Conservation (phyloP, 1,140 invertebrate genomes). For the Lycorma delicatula region DNA sequence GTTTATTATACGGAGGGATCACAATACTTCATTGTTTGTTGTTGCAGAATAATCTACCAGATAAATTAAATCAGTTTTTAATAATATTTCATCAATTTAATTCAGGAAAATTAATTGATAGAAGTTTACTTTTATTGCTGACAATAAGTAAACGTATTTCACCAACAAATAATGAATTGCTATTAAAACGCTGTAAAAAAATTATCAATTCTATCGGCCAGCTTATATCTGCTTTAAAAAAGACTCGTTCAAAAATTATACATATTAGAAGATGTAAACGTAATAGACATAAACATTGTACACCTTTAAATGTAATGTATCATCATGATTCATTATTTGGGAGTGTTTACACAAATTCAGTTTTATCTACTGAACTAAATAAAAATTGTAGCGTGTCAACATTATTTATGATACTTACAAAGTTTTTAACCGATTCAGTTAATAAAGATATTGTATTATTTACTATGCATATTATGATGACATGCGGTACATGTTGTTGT, state of each 20-base stretch:
- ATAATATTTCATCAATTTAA: slow-evolving; percentile 50
- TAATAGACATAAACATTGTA: slow-evolving; percentile 43
- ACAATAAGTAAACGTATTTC: no score
- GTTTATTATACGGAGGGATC: slow-evolving; percentile 47
- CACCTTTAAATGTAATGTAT: slow-evolving; percentile 39
- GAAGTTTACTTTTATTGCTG: no score
- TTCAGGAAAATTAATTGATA: slow-evolving; percentile 47
- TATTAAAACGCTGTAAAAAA: slow-evolving; percentile 44
- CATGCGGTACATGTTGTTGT: slow-evolving; percentile 54
- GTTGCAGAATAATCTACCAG: slow-evolving; percentile 41
- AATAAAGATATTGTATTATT: slow-evolving; percentile 39
- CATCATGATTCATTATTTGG: slow-evolving; percentile 52
- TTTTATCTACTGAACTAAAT: slow-evolving; percentile 25
- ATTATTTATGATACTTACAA: slow-evolving; percentile 46
- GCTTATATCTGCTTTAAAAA: slow-evolving; percentile 47
- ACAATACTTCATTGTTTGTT: slow-evolving; percentile 50
- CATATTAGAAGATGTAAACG: slow-evolving; percentile 45
- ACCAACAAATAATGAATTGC: no score
- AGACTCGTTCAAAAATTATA: slow-evolving; percentile 45
- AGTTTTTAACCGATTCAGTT: slow-evolving; percentile 42
- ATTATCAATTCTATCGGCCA: slow-evolving; percentile 48
- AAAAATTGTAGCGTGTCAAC: slow-evolving; percentile 46
- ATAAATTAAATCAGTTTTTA: slow-evolving; percentile 49
- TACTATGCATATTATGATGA: slow-evolving; percentile 45
- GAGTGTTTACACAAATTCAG: slow-evolving; percentile 32